phyloP scores from a whole-genome alignment of 1,140 invertebrate species.

The Limonius californicus region DNA sequence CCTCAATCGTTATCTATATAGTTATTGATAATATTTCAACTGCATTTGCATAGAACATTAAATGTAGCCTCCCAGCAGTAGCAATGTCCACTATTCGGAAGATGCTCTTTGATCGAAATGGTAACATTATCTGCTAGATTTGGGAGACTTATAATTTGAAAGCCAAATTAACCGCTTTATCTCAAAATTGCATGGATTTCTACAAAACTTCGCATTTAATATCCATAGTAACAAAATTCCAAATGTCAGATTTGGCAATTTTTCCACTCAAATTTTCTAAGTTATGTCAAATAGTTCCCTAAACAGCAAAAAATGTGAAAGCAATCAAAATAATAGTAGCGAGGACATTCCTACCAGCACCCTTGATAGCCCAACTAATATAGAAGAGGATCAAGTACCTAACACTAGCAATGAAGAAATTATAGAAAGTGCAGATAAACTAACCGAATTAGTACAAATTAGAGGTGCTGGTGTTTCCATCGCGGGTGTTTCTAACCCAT shows the following conservation, averaged over 20 bases:
- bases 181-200: no score
- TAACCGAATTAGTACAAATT: background rate
- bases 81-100: no score
- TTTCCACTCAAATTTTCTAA: constrained; percentile 38
- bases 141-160: no score
- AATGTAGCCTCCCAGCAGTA: no score
- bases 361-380: background rate
- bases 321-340: background rate
- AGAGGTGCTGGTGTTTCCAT: no score
- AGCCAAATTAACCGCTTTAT: no score
- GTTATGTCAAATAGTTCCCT: constrained; percentile 37
- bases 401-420: background rate
- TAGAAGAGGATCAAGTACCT: constrained; percentile 39
- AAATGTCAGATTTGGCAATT: constrained; percentile 4
- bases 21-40: no score
- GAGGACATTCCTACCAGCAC: background rate
- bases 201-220: background rate
- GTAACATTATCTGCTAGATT: no score
- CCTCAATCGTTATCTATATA: no score
- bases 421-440: background rate
- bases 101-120: no score
- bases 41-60: no score
- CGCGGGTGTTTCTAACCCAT: no score
- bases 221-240: background rate
- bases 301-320: constrained; percentile 50